Percentiles rank a stretch among this genome's conserved stretches.
These are phyloP conservation scores for Acanthiza pusilla DNA, from an alignment of 2,797 vertebrate species.

Conservation along the genomic window DNA sequence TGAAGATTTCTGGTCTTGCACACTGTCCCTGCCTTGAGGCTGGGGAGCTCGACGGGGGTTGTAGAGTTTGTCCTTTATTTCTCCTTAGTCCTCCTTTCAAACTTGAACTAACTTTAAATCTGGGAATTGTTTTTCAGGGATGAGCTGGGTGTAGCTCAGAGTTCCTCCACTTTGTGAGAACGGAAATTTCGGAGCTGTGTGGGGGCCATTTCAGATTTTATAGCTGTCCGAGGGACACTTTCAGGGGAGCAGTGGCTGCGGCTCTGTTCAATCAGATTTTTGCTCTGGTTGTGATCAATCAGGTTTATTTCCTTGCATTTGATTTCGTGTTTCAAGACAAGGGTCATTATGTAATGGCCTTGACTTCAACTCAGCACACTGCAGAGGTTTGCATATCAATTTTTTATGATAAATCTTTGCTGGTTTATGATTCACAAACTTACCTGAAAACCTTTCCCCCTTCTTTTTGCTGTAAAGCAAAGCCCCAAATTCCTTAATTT, in stretches of 20 bases:
- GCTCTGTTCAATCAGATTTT: too few relatives aligned
- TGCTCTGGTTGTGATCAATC: neutral
- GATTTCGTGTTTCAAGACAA: neutral
- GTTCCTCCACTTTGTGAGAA: neutral
- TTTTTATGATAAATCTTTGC: conserved; percentile 31
- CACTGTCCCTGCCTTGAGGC: conserved; percentile 40
- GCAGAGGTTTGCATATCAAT: conserved; percentile 5
- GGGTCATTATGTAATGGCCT: neutral
- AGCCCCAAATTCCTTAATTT: neutral
- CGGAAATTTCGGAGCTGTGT: neutral
- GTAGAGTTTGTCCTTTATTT: neutral
- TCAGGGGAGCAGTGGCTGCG: neutral
- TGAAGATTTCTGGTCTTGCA: conserved; percentile 53
- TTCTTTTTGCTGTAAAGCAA: neutral
- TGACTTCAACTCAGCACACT: neutral
- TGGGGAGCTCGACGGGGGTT: neutral
- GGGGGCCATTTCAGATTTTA: neutral
- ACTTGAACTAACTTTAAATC: conserved; percentile 57
- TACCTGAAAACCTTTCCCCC: neutral
- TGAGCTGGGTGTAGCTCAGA: conserved; percentile 22
- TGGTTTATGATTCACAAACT: conserved; percentile 24
- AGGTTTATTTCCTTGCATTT: neutral
- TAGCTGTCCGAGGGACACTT: neutral
- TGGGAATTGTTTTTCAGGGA: conserved; percentile 3
- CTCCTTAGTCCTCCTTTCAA: conserved; percentile 21